Evolutionary conservation across 2,797 vertebrate genomes (phyloP).

Genomic region (Pantherophis vulpinus): DNA sequence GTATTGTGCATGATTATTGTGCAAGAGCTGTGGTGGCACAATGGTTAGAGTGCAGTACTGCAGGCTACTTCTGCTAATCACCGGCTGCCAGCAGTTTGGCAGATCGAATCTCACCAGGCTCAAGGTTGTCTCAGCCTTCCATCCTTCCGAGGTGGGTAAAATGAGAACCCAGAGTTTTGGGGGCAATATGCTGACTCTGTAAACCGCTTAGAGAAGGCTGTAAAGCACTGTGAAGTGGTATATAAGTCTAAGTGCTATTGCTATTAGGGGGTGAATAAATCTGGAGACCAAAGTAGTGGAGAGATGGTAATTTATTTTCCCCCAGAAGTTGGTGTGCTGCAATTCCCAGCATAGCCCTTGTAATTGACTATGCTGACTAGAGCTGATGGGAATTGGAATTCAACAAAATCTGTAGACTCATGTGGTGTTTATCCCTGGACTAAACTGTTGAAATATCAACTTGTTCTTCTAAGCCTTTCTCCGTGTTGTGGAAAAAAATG

Average conservation of each 20-base stretch:
- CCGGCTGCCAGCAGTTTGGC: too few relatives aligned
- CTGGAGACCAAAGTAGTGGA: neutral
- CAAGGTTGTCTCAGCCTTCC: too few relatives aligned
- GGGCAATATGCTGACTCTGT: too few relatives aligned
- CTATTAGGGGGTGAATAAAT: neutral
- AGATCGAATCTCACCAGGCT: too few relatives aligned
- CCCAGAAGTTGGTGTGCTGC: neutral
- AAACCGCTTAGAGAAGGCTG: too few relatives aligned
- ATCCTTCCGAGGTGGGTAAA: too few relatives aligned
- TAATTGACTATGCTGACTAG: neutral
- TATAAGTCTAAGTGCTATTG: too few relatives aligned
- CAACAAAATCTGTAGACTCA: neutral
- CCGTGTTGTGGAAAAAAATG: neutral
- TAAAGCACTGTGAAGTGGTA: too few relatives aligned
- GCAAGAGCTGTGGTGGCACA: too few relatives aligned
- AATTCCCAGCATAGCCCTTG: neutral
- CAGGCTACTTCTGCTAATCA: too few relatives aligned
- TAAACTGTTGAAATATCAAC: neutral
- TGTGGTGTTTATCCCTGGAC: neutral
- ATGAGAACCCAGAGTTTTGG: too few relatives aligned
- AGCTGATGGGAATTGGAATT: neutral
- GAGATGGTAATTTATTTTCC: neutral
- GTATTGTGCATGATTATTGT: neutral
- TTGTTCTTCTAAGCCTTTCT: neutral
- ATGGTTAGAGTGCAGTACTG: too few relatives aligned